Conservation (phyloP, 2,888 invertebrate species). For the Sesia apiformis region DNA sequence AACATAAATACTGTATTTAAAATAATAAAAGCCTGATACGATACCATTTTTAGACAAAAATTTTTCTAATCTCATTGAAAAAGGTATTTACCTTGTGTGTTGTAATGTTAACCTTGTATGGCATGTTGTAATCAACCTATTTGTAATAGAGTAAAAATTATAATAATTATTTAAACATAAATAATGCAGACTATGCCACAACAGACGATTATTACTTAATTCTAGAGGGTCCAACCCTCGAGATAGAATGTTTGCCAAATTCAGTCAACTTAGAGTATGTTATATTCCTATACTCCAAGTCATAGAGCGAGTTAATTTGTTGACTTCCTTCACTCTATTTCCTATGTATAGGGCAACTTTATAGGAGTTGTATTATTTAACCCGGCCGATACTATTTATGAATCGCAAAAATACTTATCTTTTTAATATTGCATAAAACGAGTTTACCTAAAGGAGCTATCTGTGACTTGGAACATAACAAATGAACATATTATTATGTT, state of each 20-base stretch:
- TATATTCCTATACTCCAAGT: no score
- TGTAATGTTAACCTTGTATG: no score
- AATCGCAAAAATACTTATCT: background rate
- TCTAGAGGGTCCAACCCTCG: background rate
- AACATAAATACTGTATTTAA: background rate
- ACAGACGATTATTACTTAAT: background rate
- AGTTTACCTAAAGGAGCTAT: background rate
- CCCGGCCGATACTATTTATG: background rate
- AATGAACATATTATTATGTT: background rate
- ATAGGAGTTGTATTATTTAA: background rate
- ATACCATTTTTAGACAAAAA: no score
- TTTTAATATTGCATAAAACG: background rate
- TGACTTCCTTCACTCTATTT: background rate
- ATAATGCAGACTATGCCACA: background rate
- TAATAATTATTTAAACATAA: background rate
- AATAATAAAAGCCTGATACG: background rate
- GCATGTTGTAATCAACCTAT: background rate
- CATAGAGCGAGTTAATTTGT: background rate
- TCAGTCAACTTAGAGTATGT: background rate
- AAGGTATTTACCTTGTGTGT: no score
- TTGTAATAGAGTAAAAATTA: no score
- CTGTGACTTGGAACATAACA: background rate
- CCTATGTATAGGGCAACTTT: background rate
- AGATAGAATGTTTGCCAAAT: background rate
- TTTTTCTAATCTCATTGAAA: background rate